These are phyloP conservation scores for Falco peregrinus DNA, from an alignment of 2,797 vertebrate genomes.

Conservation along the genomic window DNA sequence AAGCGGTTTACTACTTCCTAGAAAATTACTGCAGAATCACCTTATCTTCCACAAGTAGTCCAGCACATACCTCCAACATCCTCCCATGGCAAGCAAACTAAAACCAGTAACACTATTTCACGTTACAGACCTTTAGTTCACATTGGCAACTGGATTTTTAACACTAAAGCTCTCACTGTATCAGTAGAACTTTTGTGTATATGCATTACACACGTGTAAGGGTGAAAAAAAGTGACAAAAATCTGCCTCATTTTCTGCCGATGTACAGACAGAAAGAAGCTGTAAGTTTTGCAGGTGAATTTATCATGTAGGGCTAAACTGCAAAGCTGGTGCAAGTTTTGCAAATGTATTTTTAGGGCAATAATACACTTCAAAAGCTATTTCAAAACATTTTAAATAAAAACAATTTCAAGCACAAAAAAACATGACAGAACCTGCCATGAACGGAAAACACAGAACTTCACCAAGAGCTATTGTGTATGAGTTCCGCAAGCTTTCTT, in stretches of 20 bases:
- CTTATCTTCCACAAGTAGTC: not conserved
- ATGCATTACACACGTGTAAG: not conserved
- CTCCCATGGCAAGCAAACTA: not conserved
- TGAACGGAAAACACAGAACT: not conserved
- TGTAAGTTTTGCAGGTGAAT: not conserved
- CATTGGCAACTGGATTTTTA: not conserved
- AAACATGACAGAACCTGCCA: not conserved
- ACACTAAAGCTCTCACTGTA: not conserved
- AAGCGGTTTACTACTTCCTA: not conserved
- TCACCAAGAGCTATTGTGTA: not conserved
- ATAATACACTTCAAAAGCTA: not conserved
- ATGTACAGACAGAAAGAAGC: not conserved
- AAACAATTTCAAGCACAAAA: not conserved
- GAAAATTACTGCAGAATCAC: not conserved
- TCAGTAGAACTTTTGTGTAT: not conserved
- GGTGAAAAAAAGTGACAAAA: not conserved
- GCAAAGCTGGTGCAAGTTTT: not conserved
- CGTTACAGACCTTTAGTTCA: not conserved
- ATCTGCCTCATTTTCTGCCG: not conserved
- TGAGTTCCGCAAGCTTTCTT: not conserved
- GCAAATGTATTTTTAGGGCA: not conserved
- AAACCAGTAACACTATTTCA: not conserved
- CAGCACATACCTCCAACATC: not conserved
- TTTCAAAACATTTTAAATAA: not conserved
- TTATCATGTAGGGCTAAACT: not conserved